phyloP scores from a whole-genome alignment of 2,113 vertebrate genomes.

The Scortum barcoo region DNA sequence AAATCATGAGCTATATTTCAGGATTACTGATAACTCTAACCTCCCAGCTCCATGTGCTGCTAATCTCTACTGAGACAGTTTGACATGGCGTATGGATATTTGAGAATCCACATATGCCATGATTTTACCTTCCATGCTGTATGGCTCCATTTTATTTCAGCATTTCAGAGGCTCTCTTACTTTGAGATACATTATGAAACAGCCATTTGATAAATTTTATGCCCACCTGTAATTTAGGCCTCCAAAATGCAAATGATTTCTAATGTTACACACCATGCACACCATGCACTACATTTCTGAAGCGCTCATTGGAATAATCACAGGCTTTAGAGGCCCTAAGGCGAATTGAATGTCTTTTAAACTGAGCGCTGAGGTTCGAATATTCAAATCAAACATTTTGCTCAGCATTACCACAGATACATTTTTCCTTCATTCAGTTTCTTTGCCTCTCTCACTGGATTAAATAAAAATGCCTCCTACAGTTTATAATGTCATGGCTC shows the following conservation, averaged over 20 bases:
- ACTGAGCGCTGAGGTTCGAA: slow-evolving; percentile 53
- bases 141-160: slow-evolving; percentile 52
- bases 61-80: slow-evolving; percentile 59
- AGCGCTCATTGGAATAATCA: slow-evolving; percentile 63
- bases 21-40: slow-evolving; percentile 59
- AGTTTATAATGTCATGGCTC: slow-evolving; percentile 83
- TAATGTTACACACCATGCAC: slow-evolving; percentile 56
- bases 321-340: slow-evolving; percentile 38
- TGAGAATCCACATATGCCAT: slow-evolving; percentile 41
- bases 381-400: slow-evolving; percentile 62
- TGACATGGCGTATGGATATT: slow-evolving; percentile 49
- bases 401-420: slow-evolving; percentile 39
- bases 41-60: slow-evolving; percentile 39
- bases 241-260: slow-evolving; percentile 69
- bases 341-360: slow-evolving; percentile 55
- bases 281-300: slow-evolving; percentile 58
- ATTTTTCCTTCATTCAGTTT: slow-evolving; percentile 41
- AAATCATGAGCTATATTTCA: slow-evolving; percentile 65
- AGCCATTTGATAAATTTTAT: slow-evolving; percentile 60
- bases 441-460: slow-evolving; percentile 43
- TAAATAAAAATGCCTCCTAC: slow-evolving; percentile 62
- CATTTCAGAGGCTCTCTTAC: slow-evolving; percentile 54
- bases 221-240: slow-evolving; percentile 70
- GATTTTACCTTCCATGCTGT: slow-evolving; percentile 42
- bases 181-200: slow-evolving; percentile 45